A percentile compares a stretch with the other conserved stretches of the same genome.
phyloP scores from a whole-genome alignment of 1,140 invertebrate species.

The Nephila pilipes region DNA sequence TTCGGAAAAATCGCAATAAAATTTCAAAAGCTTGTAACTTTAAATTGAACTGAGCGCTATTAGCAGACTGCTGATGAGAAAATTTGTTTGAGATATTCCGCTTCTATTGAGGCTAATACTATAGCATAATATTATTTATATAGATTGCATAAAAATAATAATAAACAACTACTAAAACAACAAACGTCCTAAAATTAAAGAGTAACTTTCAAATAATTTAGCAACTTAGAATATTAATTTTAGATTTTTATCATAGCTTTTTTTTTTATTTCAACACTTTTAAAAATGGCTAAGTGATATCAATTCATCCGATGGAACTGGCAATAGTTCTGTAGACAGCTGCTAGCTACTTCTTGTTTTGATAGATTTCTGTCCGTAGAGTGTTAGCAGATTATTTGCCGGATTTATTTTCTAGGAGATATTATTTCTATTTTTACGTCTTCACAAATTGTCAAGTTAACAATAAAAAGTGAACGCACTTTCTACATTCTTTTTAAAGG shows the following conservation, averaged over 20 bases:
- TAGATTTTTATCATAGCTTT: too few species aligned
- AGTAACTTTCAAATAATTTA: too few species aligned
- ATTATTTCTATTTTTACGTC: not conserved
- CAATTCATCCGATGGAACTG: not conserved
- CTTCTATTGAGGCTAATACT: not conserved
- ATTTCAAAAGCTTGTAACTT: not conserved
- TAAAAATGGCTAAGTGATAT: too few species aligned
- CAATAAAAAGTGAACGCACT: not conserved
- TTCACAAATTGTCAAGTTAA: not conserved
- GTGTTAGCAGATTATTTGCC: conserved; percentile 4
- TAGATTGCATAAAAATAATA: not conserved
- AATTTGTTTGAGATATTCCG: not conserved
- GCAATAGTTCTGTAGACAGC: conserved; percentile 54
- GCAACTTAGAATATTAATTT: too few species aligned
- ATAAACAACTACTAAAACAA: not conserved
- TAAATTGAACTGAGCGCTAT: not conserved
- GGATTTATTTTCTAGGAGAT: not conserved
- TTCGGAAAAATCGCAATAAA: too few species aligned
- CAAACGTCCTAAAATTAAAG: too few species aligned
- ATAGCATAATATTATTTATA: not conserved
- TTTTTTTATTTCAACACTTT: too few species aligned
- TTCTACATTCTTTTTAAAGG: not conserved
- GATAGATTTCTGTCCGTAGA: conserved; percentile 46
- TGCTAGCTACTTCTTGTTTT: conserved; percentile 73
- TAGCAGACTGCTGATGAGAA: not conserved